Evolutionary conservation across 2,888 invertebrate species (phyloP).

Genomic region (Heliconius cydno): DNA sequence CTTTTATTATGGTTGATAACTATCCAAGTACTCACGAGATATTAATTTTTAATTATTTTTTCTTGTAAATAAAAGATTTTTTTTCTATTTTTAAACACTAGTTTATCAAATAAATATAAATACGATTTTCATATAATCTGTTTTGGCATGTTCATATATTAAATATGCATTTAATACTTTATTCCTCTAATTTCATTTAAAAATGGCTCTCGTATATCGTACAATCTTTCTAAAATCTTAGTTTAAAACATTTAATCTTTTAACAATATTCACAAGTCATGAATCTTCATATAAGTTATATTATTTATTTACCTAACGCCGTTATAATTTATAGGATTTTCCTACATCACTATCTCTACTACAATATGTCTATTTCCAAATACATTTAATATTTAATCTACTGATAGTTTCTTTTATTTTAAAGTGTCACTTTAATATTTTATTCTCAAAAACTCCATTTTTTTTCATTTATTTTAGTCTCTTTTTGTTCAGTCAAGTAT

Average conservation of each 20-base stretch:
- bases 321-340: constrained; percentile 21
- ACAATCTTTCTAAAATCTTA: constrained; percentile 6
- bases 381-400: constrained; percentile 8
- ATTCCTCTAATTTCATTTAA: constrained; percentile 6
- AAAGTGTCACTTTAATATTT: constrained; percentile 14
- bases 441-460: constrained; percentile 33
- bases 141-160: constrained; percentile 25
- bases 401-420: constrained; percentile 32
- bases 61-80: background rate
- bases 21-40: background rate
- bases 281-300: background rate
- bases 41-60: background rate
- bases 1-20: background rate
- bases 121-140: constrained; percentile 6
- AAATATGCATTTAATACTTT: constrained; percentile 1
- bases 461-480: constrained; percentile 58
- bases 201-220: background rate
- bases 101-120: background rate
- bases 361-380: constrained; percentile 30
- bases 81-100: background rate
- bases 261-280: constrained; percentile 8
- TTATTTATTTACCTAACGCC: background rate
- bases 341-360: constrained; percentile 10
- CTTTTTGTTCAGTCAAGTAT: constrained; percentile 59
- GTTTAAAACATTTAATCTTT: constrained; percentile 9